Base-by-base conservation (phyloP, 1,140 invertebrate species). In the Drosophila prosaltans region DNA sequence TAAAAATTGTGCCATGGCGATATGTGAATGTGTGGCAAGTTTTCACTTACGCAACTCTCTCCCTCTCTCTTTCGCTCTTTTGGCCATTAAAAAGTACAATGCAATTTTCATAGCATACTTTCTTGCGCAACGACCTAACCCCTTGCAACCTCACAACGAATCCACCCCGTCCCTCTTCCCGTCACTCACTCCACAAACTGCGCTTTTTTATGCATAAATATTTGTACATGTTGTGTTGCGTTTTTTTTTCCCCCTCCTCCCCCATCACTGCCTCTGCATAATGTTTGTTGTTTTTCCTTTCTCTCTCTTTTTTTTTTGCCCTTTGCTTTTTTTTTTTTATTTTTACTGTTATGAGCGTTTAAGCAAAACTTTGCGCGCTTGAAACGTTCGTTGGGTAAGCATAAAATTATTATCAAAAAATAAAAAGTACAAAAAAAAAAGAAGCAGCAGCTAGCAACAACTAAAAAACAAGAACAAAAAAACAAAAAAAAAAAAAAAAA, bases 301-400 rank as follows among this genome's bases (percentile, higher is more conserved):
- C 16, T 51, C 24, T 26, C 8, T 51, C 26, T 1, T 26, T 55
- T 57, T 55, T 55, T 69, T 72, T 65, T 67, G 16, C 21, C 45
- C 16, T 24, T 21, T 48, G 2, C 45, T 8, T 24, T 2, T 51
- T 51, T 26, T 51, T 40, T 11, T 74, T 67, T 78, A 45, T 78
- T 80, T 88, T 80, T 81, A 76, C 69, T 89, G 80, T 83, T 89
- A 88, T 88, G 83, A 83, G 70, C 83, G 70, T 83, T 86, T 86
- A 88, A 88, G 83, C 80, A 80, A 88, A 88, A 89, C 73, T 88
- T 88, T 83, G 69, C 73, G 62, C 43, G 70, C 55, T 72, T 64
- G 73, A 66, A 62, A 60, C 69, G 81, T 72, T 72, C 81, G 81
- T 78, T 81, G 80, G 83, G 76, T 82, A 74, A 82, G 80, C 84